Conservation (phyloP, 2,797 vertebrate genomes). For the Diplodus puntazzo region DNA sequence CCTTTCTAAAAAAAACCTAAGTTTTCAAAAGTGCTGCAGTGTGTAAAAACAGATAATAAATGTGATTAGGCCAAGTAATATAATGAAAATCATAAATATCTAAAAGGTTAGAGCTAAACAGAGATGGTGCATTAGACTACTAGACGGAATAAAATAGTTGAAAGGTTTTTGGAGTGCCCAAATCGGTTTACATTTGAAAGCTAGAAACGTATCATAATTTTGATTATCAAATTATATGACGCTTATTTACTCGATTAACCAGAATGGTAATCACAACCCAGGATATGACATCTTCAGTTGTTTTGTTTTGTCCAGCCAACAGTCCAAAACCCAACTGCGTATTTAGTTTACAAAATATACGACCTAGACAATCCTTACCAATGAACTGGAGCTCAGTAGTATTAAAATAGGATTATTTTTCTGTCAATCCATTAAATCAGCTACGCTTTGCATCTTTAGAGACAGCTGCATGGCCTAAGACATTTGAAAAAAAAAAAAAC, state of each 20-base stretch:
- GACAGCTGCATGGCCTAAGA: background rate
- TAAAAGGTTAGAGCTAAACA: background rate
- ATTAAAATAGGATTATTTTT: background rate
- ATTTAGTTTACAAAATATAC: background rate
- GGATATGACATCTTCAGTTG: too few relatives aligned
- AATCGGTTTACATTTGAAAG: background rate
- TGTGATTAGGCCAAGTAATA: background rate
- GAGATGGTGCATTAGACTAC: background rate
- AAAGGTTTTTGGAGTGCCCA: background rate
- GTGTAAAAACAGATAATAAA: background rate
- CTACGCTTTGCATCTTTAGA: background rate
- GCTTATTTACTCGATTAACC: background rate
- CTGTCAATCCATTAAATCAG: background rate
- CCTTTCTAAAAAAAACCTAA: background rate
- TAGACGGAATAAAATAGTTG: background rate
- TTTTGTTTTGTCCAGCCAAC: too few relatives aligned
- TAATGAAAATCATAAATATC: background rate
- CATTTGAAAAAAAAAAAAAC: background rate
- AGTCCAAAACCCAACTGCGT: background rate
- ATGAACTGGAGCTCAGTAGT: too few relatives aligned
- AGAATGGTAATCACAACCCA: too few relatives aligned
- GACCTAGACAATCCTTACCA: background rate
- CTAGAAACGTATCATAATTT: background rate
- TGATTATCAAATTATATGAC: background rate
- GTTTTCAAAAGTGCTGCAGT: too few relatives aligned